Conservation (phyloP, 1,140 invertebrate species). For the Stegodyphus mimosarum region DNA sequence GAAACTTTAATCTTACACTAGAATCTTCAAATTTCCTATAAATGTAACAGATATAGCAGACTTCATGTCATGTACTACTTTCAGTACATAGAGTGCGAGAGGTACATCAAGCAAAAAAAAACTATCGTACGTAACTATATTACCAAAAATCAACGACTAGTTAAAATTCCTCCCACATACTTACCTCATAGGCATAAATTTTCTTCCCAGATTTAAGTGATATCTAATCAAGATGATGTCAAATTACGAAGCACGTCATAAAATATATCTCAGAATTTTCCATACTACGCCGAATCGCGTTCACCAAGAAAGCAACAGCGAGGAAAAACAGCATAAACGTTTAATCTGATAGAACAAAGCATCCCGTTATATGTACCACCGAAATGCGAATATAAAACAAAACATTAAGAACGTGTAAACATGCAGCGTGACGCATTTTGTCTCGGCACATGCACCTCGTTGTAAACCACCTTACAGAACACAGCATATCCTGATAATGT, state of each 20-base stretch:
- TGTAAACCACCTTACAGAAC: not conserved
- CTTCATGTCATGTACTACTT: no score
- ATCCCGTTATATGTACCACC: not conserved
- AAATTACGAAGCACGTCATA: not conserved
- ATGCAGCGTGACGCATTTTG: constrained; percentile 16
- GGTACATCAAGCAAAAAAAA: no score
- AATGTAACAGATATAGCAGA: no score
- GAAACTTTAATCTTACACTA: no score
- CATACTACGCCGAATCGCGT: not conserved
- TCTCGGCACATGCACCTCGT: constrained; percentile 1
- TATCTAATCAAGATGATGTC: not conserved
- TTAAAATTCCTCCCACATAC: not conserved
- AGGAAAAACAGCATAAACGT: not conserved
- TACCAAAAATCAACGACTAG: not conserved
- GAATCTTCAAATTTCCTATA: no score
- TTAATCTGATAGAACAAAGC: not conserved
- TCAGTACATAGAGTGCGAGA: no score
- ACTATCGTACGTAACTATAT: not conserved
- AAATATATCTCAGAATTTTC: not conserved
- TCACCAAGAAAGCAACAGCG: not conserved
- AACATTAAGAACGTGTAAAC: not conserved
- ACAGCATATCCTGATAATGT: not conserved
- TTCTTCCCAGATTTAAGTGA: not conserved
- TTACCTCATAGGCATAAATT: not conserved
- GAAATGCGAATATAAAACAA: not conserved